These are phyloP conservation scores for Drosophila lacertosa DNA, from an alignment of 1,140 invertebrate species.

Conservation along the genomic window DNA sequence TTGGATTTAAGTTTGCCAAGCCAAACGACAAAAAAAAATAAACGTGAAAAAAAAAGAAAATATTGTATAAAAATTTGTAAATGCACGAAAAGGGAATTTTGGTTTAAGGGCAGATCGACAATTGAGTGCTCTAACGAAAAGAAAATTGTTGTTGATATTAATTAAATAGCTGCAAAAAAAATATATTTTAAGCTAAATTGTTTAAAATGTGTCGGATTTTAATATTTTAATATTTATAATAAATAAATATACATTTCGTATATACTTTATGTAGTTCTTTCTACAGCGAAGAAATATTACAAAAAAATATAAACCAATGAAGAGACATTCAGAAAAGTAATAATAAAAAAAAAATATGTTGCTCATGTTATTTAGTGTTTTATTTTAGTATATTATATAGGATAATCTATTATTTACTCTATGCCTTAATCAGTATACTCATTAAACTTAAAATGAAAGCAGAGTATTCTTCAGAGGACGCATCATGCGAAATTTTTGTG, in stretches of 20 bases:
- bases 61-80: constrained; percentile 2
- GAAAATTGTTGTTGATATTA: no score
- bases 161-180: no score
- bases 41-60: not conserved
- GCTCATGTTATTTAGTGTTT: not conserved
- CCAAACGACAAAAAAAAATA: constrained; percentile 17
- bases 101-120: not conserved
- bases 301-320: no score
- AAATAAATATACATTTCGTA: no score
- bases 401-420: not conserved
- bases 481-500: constrained; percentile 65
- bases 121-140: constrained; percentile 5
- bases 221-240: no score
- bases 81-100: constrained; percentile 4
- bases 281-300: no score
- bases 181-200: no score
- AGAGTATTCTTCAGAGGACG: constrained; percentile 19
- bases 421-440: not conserved
- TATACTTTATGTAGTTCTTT: no score
- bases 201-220: no score
- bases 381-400: not conserved
- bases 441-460: not conserved
- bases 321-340: no score
- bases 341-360: no score
- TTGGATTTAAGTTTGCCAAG: constrained; percentile 77